Evolutionary conservation across 2,113 vertebrate species (phyloP), one percentile per base, ranked within the genome.

Genomic region (Mustela nigripes): DNA sequence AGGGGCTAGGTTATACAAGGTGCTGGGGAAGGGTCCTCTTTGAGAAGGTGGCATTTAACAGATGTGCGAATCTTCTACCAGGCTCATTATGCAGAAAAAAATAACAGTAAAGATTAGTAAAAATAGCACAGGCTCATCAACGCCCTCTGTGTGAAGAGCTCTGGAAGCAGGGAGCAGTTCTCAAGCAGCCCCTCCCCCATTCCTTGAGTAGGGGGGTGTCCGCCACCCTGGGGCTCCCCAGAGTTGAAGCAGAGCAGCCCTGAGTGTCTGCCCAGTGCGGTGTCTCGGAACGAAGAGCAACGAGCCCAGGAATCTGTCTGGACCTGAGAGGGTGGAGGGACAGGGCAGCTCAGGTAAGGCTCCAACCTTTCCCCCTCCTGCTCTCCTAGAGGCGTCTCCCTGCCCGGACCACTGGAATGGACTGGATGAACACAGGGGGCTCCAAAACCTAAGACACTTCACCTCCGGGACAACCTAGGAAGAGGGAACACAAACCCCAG

Each of bases 11-110:
- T 78, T 24, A 83, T 0, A 24, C 33, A 24, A 74, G 83, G 42
- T 71, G 60, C 36, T 8, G 14, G 24, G 0, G 39, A 6, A 22
- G 56, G 15, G 21, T 33, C 16, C 87, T 76, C 76, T 79, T 85
- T 81, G 78, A 82, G 21, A 60, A 82, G 85, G 73, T 67, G 86
- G 60, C 95, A 94, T 91, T 65, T 89, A 89, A 95, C 79, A 83
- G 67, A 94, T 31, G 9, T 69, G 65, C 86, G 69, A 85, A 36
- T 87, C 78, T 96, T 84, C 89, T 76, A 74, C 89, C 73, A 95
- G 91, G 19, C 53, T 95, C 65, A 39, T 42, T 45, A 86, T 74
- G 74, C 67, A 90, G 56, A 53, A 91, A 93, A 36, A 88, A 92
- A 48, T 63, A 91, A 86, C 36, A 76, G 58, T 58, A 45, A 96